Evolutionary conservation across 2,888 invertebrate genomes (phyloP), one percentile per base, ranked within the genome.

Genomic region (Vandiemenella viatica): DNA sequence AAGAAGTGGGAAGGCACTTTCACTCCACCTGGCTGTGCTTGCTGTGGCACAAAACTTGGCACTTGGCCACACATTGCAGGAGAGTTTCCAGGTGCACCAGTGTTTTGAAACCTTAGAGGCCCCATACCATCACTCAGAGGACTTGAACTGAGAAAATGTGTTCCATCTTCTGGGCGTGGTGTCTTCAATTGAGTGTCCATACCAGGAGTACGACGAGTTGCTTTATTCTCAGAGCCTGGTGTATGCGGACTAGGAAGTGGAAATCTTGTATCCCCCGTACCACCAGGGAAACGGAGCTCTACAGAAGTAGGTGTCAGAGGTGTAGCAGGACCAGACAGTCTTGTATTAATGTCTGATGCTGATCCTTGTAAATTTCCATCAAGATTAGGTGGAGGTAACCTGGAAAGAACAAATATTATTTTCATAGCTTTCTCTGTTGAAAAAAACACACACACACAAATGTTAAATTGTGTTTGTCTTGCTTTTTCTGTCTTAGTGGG

Each of bases 211-310:
- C 55, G 41, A 38, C 61, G 56, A 43, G 59, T 55, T 22, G 57
- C 57, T 43, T 61, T 63, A 46, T 26, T 54, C 47, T 51, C 56
- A 46, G 52, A 50, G 15, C 56, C 55, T 32, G 68, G 67, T 19
- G 71, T 70, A 54, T 69, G 70, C 2, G 72, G 71, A 57, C 72
- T 72, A 41, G 70, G 69, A 49, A 70, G 67, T 55, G 71, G 70
- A 61, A 72, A 73, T 55, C 69, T 62, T 63, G 67, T 45, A 63
- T 63, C 55, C 32, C 55, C 53, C 19, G 59, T 58, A 17, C 58
- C 52, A 43, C 56, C 55, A 17, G 68, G 67, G 60, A 67, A 68
- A 44, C 67, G 60, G 22, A 66, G 63, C 57, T 69, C 69, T 56
- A 69, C 64, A 15, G 72, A 69, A 40, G 71, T 69, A 44, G 73